phyloP scores from a whole-genome alignment of 2,797 vertebrate genomes.

The Xiphorhynchus erythropygius region DNA sequence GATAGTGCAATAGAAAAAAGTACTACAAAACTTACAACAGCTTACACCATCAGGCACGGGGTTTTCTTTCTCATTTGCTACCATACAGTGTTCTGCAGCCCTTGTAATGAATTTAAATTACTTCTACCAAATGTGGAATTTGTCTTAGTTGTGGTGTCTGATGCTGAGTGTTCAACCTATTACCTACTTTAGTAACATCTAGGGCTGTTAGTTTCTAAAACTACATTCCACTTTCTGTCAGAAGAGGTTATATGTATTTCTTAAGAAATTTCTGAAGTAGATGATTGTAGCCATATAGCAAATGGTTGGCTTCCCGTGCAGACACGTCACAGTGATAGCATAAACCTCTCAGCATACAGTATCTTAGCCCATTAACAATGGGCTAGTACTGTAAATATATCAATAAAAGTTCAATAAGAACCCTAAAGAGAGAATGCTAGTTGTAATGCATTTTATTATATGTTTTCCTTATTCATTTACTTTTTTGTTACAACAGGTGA shows the following conservation, averaged over 20 bases:
- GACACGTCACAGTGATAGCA: background rate
- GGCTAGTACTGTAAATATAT: background rate
- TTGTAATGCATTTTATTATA: background rate
- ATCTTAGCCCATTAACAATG: background rate
- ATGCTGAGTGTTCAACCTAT: background rate
- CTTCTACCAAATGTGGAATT: background rate
- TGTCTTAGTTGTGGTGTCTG: background rate
- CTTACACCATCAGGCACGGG: background rate
- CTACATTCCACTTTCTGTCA: constrained; percentile 8
- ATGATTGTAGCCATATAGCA: constrained; percentile 6
- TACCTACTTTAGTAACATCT: constrained; percentile 43
- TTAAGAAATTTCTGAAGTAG: constrained; percentile 30
- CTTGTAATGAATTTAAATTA: background rate
- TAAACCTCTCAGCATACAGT: background rate
- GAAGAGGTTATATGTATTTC: constrained; percentile 25
- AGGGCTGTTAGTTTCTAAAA: constrained; percentile 52
- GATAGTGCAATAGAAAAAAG: background rate
- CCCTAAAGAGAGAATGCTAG: background rate
- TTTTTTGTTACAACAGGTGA: background rate
- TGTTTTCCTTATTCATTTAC: background rate
- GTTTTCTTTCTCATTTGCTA: background rate
- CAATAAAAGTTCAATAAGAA: background rate
- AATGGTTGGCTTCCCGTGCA: constrained; percentile 38
- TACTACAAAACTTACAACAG: background rate
- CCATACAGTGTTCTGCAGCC: background rate